A percentile compares a stretch with the other conserved stretches of the same genome.
Conservation (phyloP, 2,888 invertebrate species). For the Polymixis flavicincta region DNA sequence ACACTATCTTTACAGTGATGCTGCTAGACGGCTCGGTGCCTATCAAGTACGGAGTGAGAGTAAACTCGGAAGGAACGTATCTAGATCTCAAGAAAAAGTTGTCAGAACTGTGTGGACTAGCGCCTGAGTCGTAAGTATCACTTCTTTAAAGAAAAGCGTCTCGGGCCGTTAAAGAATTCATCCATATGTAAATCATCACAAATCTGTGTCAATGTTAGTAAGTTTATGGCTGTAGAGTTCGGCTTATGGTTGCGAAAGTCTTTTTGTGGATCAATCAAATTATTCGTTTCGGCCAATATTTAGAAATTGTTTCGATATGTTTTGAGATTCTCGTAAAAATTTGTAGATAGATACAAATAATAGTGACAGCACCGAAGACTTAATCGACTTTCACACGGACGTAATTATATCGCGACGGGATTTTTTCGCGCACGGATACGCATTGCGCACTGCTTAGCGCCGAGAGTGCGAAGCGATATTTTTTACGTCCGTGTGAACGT, state of each 20-base stretch:
- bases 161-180: background rate
- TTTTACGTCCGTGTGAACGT: no score
- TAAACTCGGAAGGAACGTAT: slow-evolving; percentile 96
- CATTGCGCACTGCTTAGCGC: no score
- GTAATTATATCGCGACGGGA: no score
- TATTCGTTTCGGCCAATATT: no score
- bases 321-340: background rate
- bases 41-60: slow-evolving; percentile 95
- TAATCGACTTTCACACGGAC: no score
- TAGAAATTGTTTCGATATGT: background rate
- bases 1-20: slow-evolving; percentile 89
- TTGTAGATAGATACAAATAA: background rate
- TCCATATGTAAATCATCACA: background rate
- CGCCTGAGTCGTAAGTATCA: slow-evolving; percentile 80
- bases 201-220: background rate
- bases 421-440: no score
- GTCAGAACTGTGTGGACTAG: slow-evolving; percentile 91
- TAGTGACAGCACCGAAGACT: background rate
- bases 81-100: slow-evolving; percentile 94
- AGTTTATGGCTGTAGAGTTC: background rate
- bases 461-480: no score
- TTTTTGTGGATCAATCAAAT: no score
- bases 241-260: background rate
- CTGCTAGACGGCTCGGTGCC: slow-evolving; percentile 96
- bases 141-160: background rate